Conservation (phyloP, 2,113 vertebrate genomes). For the Aviceda subcristata region DNA sequence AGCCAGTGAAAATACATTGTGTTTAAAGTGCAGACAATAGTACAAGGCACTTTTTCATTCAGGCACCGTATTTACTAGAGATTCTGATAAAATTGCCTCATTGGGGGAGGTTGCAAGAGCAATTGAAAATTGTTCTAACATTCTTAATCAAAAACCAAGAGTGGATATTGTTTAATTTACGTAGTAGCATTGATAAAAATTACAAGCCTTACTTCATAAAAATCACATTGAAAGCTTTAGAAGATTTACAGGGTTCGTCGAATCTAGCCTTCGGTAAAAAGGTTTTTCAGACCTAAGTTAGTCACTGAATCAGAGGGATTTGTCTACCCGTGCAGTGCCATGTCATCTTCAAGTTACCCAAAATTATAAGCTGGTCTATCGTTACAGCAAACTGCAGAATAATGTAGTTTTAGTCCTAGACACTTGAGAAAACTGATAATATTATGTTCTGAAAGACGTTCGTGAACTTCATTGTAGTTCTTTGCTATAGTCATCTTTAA, state of each 20-base stretch:
- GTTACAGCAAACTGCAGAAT: neutral
- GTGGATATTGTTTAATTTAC: neutral
- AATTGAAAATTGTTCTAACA: neutral
- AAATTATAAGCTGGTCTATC: neutral
- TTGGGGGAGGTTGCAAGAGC: neutral
- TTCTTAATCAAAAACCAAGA: neutral
- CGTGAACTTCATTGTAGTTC: neutral
- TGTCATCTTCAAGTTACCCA: neutral
- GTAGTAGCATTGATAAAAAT: neutral
- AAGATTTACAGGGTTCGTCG: neutral
- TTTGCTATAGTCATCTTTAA: neutral
- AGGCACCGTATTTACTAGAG: neutral
- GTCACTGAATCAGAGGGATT: neutral
- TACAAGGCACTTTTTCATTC: neutral
- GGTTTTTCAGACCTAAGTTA: neutral
- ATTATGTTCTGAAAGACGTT: neutral
- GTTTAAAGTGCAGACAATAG: neutral
- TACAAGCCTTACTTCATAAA: neutral
- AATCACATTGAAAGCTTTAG: neutral
- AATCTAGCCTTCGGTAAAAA: neutral
- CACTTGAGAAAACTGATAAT: neutral
- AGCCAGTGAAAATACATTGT: neutral
- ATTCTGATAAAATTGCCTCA: neutral
- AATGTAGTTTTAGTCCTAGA: neutral
- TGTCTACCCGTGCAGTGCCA: accelerated